Evolutionary conservation across 2,888 invertebrate genomes (phyloP).

Genomic region (Spatulosminthurus flaviceps): DNA sequence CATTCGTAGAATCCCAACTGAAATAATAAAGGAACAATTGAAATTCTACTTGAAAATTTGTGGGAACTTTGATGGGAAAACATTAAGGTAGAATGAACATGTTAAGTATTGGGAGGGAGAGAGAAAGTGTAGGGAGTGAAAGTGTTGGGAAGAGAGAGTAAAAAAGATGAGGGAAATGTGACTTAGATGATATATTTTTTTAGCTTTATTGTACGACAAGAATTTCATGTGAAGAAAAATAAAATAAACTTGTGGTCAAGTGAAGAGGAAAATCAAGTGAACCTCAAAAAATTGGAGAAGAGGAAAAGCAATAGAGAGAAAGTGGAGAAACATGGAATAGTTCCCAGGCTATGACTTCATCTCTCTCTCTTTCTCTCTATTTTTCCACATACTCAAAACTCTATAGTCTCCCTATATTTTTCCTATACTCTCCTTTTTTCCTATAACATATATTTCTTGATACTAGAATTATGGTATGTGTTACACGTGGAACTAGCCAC

Average conservation of each 20-base stretch:
- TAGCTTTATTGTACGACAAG: not conserved
- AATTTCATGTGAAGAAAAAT: slow-evolving; percentile 35
- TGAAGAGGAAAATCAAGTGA: slow-evolving; percentile 43
- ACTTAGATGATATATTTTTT: not conserved
- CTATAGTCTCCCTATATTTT: not conserved
- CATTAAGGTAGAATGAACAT: not conserved
- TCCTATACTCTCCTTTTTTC: not conserved
- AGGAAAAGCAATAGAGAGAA: not conserved
- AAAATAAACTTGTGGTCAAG: slow-evolving; percentile 41
- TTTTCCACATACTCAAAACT: not conserved
- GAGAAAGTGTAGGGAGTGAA: not conserved
- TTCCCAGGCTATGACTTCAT: slow-evolving; percentile 7
- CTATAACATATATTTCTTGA: too few species aligned
- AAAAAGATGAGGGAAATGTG: not conserved
- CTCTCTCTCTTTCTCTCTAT: not conserved
- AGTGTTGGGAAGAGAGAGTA: not conserved
- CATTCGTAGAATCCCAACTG: too few species aligned
- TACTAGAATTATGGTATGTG: too few species aligned
- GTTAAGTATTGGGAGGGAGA: not conserved
- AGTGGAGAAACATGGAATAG: not conserved
- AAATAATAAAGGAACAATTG: too few species aligned
- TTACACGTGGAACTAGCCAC: too few species aligned
- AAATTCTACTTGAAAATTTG: too few species aligned
- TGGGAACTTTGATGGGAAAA: too few species aligned
- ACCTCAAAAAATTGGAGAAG: slow-evolving; percentile 38